A percentile compares a stretch with the other conserved stretches of the same genome.
phyloP scores from a whole-genome alignment of 2,888 invertebrate genomes.

The Ennomos fuscantarius region DNA sequence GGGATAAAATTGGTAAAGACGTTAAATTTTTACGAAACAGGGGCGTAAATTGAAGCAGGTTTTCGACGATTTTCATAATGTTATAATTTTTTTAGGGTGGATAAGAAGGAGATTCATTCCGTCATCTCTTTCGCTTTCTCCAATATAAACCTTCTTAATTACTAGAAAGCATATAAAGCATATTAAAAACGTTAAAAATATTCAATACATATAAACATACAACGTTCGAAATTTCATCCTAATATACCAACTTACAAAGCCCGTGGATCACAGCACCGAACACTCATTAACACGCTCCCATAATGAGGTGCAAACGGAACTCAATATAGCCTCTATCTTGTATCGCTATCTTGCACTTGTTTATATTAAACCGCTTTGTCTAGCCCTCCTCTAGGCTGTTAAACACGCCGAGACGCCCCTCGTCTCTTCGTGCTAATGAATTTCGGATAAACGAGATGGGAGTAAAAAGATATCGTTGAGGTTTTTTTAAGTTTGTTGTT shows the following conservation, averaged over 20 bases:
- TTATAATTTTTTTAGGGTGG: no score
- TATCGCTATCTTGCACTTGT: slow-evolving; percentile 31
- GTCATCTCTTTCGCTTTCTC: no score
- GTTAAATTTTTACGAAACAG: slow-evolving; percentile 3
- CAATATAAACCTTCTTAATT: no score
- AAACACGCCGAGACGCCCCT: slow-evolving; percentile 19
- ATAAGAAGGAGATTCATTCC: no score
- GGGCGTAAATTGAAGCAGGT: not conserved
- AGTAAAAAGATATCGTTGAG: slow-evolving; percentile 2
- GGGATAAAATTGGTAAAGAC: slow-evolving; percentile 6
- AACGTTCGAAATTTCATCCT: not conserved
- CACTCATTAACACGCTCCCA: slow-evolving; percentile 23
- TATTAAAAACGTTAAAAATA: not conserved
- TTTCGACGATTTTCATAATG: no score
- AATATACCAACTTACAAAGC: slow-evolving; percentile 15
- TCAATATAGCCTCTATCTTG: slow-evolving; percentile 14
- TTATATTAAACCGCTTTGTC: slow-evolving; percentile 40
- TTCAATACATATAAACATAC: no score
- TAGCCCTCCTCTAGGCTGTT: slow-evolving; percentile 25
- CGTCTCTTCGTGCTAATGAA: slow-evolving; percentile 22
- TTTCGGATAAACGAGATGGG: slow-evolving; percentile 17
- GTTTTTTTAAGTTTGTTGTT: not conserved
- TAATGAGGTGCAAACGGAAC: slow-evolving; percentile 30
- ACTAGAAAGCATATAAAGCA: not conserved
- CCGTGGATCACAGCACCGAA: slow-evolving; percentile 20